phyloP scores from a whole-genome alignment of 1,140 invertebrate species.

The Gryon sp. region DNA sequence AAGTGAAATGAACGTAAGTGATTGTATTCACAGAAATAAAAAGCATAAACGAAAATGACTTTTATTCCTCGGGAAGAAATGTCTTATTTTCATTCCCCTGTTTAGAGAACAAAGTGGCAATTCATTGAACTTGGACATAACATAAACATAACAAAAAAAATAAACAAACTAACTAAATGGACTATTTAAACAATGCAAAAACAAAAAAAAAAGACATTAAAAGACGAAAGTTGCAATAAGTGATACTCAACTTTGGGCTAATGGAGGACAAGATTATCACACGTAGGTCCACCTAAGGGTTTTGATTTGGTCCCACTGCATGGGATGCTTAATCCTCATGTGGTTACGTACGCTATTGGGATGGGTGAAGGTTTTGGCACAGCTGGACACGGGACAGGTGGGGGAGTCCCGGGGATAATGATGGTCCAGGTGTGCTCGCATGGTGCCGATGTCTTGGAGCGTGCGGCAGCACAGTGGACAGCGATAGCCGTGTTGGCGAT shows the following conservation, averaged over 20 bases:
- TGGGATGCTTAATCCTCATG: constrained; percentile 89
- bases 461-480: constrained; percentile 86
- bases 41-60: no score
- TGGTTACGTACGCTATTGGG: constrained; percentile 91
- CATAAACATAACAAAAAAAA: no score
- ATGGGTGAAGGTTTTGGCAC: constrained; percentile 87
- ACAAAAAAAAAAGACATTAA: no score
- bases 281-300: constrained; percentile 86
- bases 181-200: no score
- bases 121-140: no score
- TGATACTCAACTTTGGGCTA: background rate
- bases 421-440: constrained; percentile 86
- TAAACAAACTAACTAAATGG: no score
- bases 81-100: no score
- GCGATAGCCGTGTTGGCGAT: constrained; percentile 74
- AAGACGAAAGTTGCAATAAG: no score
- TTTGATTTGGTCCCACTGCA: constrained; percentile 90
- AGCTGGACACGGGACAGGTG: constrained; percentile 86
- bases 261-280: constrained; percentile 64
- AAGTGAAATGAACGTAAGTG: no score
- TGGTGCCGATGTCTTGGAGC: constrained; percentile 82
- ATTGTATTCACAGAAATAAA: no score
- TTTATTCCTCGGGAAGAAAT: no score
- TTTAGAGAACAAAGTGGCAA: no score
- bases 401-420: constrained; percentile 91